These are phyloP conservation scores for Coregonus clupeaformis DNA, from an alignment of 2,113 vertebrate genomes.

Conservation along the genomic window DNA sequence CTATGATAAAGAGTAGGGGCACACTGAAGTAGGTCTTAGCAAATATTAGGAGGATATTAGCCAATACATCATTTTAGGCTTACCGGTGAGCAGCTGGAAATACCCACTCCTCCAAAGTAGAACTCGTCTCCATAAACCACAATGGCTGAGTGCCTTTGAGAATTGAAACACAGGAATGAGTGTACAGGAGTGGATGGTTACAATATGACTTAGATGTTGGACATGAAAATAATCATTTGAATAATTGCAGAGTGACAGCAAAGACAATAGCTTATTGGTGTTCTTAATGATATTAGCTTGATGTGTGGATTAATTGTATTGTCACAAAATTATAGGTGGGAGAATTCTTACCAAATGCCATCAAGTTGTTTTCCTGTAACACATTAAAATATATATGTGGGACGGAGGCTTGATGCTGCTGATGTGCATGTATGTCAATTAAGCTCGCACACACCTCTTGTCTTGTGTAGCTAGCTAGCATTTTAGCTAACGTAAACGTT, in stretches of 20 bases:
- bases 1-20: too few species aligned
- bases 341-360: constrained; percentile 89
- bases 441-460: not conserved
- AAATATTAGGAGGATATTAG: too few species aligned
- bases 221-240: not conserved
- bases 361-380: constrained; percentile 94
- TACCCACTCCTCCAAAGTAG: constrained; percentile 84
- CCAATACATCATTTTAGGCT: constrained; percentile 38
- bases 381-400: constrained; percentile 32
- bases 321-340: not conserved
- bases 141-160: constrained; percentile 85
- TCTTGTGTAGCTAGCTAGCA: not conserved
- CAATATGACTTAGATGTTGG: not conserved
- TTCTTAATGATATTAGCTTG: not conserved
- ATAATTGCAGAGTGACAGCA: not conserved
- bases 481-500: too few species aligned
- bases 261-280: not conserved
- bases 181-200: not conserved
- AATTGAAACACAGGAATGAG: constrained; percentile 12
- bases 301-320: not conserved
- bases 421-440: too few species aligned
- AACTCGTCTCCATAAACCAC: constrained; percentile 89
- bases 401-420: not conserved
- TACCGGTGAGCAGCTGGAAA: constrained; percentile 86
- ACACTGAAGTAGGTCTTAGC: too few species aligned